Evolutionary conservation across 2,797 vertebrate genomes (phyloP).

Genomic region (Erethizon dorsatum): DNA sequence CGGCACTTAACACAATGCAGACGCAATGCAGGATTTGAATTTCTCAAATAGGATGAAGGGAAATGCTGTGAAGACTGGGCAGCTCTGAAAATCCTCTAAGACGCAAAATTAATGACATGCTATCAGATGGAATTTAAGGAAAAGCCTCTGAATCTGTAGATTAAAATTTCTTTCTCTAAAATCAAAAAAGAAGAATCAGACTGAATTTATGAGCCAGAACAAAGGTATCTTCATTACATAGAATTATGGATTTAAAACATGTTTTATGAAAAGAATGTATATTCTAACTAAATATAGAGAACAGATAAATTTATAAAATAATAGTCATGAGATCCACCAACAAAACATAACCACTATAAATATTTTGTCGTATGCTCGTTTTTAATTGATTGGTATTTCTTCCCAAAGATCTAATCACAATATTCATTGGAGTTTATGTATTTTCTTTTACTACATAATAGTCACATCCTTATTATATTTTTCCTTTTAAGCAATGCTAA

Average conservation of each 20-base stretch:
- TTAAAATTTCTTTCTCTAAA: conserved; percentile 37
- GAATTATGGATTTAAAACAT: conserved; percentile 44
- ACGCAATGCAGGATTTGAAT: neutral
- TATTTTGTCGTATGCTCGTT: neutral
- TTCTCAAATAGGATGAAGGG: conserved; percentile 20
- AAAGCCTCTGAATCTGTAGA: neutral
- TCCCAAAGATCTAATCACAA: neutral
- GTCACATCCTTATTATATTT: neutral
- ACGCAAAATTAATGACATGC: neutral
- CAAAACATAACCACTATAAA: neutral
- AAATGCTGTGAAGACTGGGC: neutral
- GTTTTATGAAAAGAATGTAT: conserved; percentile 15
- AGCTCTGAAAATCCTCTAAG: neutral
- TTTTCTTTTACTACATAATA: neutral
- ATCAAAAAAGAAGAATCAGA: neutral
- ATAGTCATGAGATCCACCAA: neutral
- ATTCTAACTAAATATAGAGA: conserved; percentile 5
- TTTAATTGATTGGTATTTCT: neutral
- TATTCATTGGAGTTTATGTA: neutral
- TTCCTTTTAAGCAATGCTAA: neutral
- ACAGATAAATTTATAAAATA: conserved; percentile 47
- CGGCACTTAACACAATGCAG: neutral
- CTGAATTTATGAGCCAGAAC: neutral
- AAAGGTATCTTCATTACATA: neutral
- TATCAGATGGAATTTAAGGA: neutral